Conservation (phyloP, 2,797 vertebrate species). For the Trichosurus vulpecula region DNA sequence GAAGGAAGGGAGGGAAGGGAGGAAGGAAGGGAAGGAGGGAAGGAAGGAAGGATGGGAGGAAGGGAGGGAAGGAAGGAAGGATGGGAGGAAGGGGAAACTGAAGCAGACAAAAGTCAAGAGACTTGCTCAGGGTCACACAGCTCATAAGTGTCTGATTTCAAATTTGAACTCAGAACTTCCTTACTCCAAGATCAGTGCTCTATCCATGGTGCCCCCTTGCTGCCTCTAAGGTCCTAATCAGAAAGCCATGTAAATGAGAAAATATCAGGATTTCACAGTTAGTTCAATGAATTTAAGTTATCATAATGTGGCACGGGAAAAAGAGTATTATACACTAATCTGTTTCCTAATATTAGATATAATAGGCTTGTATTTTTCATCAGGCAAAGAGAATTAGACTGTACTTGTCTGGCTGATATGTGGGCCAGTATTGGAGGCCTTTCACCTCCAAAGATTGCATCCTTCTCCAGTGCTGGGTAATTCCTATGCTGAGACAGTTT, state of each 20-base stretch:
- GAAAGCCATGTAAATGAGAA: not conserved
- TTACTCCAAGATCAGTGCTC: not conserved
- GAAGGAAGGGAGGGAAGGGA: too few species aligned
- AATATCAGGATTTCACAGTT: not conserved
- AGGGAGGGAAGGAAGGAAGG: too few species aligned
- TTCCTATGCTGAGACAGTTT: not conserved
- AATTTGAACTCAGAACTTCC: not conserved
- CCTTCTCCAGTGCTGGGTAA: not conserved
- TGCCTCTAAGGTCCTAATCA: not conserved
- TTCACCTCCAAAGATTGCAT: not conserved
- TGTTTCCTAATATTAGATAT: not conserved
- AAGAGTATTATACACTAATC: slow-evolving; percentile 3
- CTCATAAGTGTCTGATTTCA: not conserved
- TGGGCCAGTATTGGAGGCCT: not conserved
- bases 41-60: too few species aligned
- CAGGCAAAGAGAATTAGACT: not conserved
- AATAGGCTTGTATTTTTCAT: not conserved
- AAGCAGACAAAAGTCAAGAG: not conserved
- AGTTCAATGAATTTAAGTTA: slow-evolving; percentile 43
- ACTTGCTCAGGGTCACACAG: not conserved
- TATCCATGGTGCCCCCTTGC: too few species aligned
- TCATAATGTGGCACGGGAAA: not conserved
- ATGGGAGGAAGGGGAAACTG: too few species aligned
- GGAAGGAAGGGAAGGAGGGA: too few species aligned
- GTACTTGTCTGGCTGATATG: not conserved